Evolutionary conservation across 2,797 vertebrate genomes (phyloP), one percentile per base, ranked within the genome.

Genomic region (Perodicticus potto): DNA sequence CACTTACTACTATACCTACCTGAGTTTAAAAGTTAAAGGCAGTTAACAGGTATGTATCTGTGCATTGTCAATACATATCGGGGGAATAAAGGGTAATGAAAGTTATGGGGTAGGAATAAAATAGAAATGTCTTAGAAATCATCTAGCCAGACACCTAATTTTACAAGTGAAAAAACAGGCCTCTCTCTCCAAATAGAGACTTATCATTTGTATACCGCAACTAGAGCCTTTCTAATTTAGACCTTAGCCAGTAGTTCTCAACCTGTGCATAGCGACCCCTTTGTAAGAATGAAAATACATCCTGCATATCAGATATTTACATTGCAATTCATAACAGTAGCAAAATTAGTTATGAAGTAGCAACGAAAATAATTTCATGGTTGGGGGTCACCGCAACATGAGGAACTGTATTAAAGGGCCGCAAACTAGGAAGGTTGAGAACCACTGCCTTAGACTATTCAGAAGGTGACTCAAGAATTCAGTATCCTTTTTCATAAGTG

Each of bases 21-120:
- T 32, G 45, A 93, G 63, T 83, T 96, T 95, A 96, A 93, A 89
- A 69, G 17, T 78, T 91, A 89, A 93, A 89, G 27, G 70, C 32
- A 94, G 70, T 85, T 94, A 88, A 67, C 55, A 89, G 59, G n/a
- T 37, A 85, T 78, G 9, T 57, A 29, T 94, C 80, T 85, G 32
- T 67, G 8, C 49, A 88, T 76, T 86, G 89, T 57, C 23, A n/a
- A 55, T 86, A 86, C 11, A 22, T 40, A 59, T 16, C 78, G 37
- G 72, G n/a, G 37, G 37, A 96, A 73, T 37, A 93, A 23, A 92
- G 65, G 32, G n/a, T 72, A 83, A 67, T 63, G 72, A 88, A 93
- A 92, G 32, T 72, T 63, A 77, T 17, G 49, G 7, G 11, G 0
- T 65, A 95, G 29, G 27, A 89, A 93, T 87, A 73, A 96, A 96